Conservation (phyloP, 2,113 vertebrate genomes). For the Petrocephalus zakoni region DNA sequence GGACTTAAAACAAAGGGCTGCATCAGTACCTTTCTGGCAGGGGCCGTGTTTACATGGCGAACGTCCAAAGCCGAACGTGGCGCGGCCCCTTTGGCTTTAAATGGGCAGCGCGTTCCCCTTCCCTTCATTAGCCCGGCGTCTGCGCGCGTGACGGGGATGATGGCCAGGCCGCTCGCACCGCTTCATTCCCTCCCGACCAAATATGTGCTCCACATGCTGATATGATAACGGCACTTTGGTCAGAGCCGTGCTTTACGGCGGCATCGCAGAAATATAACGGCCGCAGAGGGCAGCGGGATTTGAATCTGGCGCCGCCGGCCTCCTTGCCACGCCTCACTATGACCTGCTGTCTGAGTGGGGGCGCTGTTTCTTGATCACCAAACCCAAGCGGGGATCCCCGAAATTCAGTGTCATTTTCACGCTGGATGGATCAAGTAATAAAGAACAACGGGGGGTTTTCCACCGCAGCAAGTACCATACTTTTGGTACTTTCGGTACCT, state of each 20-base stretch:
- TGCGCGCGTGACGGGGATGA: conserved; percentile 15
- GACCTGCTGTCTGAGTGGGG: not conserved
- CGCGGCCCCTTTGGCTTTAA: conserved; percentile 26
- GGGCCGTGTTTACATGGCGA: conserved; percentile 23
- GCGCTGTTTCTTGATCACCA: conserved; percentile 27
- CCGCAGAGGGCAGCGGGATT: not conserved
- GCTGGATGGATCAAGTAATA: conserved; percentile 18
- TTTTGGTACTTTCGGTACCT: too few species aligned
- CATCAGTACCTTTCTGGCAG: conserved; percentile 22
- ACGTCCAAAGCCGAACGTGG: conserved; percentile 26
- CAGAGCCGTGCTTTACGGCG: conserved; percentile 2
- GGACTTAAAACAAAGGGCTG: conserved; percentile 26
- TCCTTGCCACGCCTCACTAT: not conserved
- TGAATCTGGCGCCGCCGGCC: not conserved
- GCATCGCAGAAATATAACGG: conserved; percentile 10
- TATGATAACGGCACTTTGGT: conserved; percentile 13
- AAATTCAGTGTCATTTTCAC: conserved; percentile 26
- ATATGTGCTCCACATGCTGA: conserved; percentile 21
- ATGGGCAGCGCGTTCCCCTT: conserved; percentile 33
- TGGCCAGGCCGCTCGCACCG: not conserved
- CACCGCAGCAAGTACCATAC: too few species aligned
- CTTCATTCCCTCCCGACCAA: not conserved
- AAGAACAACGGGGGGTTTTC: too few species aligned
- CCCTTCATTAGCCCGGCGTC: conserved; percentile 33
- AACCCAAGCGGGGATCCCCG: conserved; percentile 36